Percentiles rank a stretch among this genome's conserved stretches.
These are phyloP conservation scores for Criorhina ranunculi DNA, from an alignment of 2,888 invertebrate genomes.

Conservation along the genomic window DNA sequence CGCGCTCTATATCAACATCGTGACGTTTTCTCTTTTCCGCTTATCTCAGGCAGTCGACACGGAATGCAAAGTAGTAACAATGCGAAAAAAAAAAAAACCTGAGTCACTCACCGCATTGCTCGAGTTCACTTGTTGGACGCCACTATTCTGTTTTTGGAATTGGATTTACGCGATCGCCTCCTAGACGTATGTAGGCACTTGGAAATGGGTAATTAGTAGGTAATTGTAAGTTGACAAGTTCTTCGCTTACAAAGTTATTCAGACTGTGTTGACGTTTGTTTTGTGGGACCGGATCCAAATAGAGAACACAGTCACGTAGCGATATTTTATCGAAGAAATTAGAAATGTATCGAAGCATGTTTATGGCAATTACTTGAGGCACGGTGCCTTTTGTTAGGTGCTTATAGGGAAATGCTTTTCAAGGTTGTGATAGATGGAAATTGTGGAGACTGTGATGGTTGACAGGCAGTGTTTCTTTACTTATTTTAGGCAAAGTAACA, in stretches of 20 bases:
- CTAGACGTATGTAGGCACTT: slow-evolving; percentile 47
- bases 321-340: slow-evolving; percentile 27
- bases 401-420: slow-evolving; percentile 59
- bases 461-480: not conserved
- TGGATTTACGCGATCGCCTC: slow-evolving; percentile 46
- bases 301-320: slow-evolving; percentile 24
- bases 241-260: slow-evolving; percentile 6
- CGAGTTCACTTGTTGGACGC: slow-evolving; percentile 49
- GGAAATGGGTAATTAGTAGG: slow-evolving; percentile 51
- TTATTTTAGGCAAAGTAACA: not conserved
- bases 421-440: slow-evolving; percentile 60
- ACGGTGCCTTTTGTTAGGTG: slow-evolving; percentile 24
- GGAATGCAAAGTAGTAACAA: slow-evolving; percentile 56
- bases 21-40: slow-evolving; percentile 66
- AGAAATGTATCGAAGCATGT: slow-evolving; percentile 23
- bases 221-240: slow-evolving; percentile 49
- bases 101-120: slow-evolving; percentile 54
- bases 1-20: slow-evolving; percentile 64
- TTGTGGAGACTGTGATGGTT: not conserved
- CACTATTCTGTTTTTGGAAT: slow-evolving; percentile 49
- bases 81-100: slow-evolving; percentile 13
- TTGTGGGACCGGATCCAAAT: slow-evolving; percentile 33
- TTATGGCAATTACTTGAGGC: slow-evolving; percentile 18
- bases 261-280: slow-evolving; percentile 32
- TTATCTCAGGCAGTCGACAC: slow-evolving; percentile 27